phyloP scores from a whole-genome alignment of 1,140 invertebrate genomes.

The Daktulosphaira vitifoliae region DNA sequence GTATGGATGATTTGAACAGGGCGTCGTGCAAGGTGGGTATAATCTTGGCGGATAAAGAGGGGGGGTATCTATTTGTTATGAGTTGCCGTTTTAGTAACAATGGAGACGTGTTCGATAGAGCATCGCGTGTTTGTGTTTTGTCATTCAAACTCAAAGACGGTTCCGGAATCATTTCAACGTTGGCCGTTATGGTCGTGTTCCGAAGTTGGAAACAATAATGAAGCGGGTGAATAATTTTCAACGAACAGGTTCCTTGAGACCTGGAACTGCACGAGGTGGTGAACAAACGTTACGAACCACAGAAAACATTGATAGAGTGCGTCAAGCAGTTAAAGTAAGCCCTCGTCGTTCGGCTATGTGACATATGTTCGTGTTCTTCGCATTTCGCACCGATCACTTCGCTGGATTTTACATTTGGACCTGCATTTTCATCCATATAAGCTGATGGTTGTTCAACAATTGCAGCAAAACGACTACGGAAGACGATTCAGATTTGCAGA shows the following conservation, averaged over 20 bases:
- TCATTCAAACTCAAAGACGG: background rate
- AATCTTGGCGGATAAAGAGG: background rate
- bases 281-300: background rate
- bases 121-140: background rate
- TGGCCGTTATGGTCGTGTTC: background rate
- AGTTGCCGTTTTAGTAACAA: background rate
- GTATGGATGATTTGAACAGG: background rate
- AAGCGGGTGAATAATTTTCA: background rate
- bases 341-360: slow-evolving; percentile 29
- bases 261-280: background rate
- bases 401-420: slow-evolving; percentile 32
- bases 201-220: background rate
- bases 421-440: slow-evolving; percentile 36
- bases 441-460: slow-evolving; percentile 33
- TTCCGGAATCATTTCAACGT: background rate
- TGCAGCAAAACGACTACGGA: slow-evolving; percentile 31
- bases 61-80: background rate
- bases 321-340: background rate
- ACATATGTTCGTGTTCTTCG: slow-evolving; percentile 33
- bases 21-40: background rate
- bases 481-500: slow-evolving; percentile 26
- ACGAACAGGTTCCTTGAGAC: background rate
- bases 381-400: slow-evolving; percentile 29
- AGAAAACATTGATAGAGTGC: background rate
- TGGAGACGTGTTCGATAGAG: background rate